Conservation (phyloP, 2,888 invertebrate species). For the Lycocerus yunnanus region DNA sequence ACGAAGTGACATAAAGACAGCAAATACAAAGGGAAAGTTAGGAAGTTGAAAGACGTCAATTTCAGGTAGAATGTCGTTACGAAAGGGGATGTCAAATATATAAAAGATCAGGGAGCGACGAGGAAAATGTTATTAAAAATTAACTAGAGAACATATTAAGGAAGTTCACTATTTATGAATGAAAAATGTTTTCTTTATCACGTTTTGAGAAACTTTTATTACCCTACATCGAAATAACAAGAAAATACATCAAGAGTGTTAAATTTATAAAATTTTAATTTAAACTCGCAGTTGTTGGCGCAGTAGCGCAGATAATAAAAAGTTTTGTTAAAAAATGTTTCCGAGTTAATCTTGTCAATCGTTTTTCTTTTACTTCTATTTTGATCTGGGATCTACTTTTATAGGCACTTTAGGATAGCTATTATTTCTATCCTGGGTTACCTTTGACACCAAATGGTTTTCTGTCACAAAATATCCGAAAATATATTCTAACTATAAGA, state of each 20-base stretch:
- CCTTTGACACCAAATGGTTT: neutral
- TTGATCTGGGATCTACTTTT: neutral
- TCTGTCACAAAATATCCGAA: neutral
- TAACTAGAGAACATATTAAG: neutral
- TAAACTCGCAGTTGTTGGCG: neutral
- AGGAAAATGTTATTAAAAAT: neutral
- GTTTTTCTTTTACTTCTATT: neutral
- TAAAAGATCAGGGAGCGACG: neutral
- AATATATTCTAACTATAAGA: neutral
- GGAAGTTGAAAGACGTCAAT: neutral
- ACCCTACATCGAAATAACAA: neutral
- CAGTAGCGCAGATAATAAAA: neutral
- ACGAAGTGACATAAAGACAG: neutral
- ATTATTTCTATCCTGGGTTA: neutral
- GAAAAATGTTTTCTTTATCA: neutral
- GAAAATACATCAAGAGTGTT: neutral
- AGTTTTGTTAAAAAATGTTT: neutral
- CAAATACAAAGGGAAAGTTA: neutral
- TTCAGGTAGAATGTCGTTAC: neutral
- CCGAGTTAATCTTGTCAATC: neutral
- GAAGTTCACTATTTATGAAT: neutral
- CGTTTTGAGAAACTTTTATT: neutral
- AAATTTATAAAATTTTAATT: neutral
- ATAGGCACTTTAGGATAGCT: neutral
- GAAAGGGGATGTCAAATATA: neutral